Percentiles rank a stretch among this genome's conserved stretches.
phyloP scores from a whole-genome alignment of 2,888 invertebrate genomes.

The Antheraea assamensis region DNA sequence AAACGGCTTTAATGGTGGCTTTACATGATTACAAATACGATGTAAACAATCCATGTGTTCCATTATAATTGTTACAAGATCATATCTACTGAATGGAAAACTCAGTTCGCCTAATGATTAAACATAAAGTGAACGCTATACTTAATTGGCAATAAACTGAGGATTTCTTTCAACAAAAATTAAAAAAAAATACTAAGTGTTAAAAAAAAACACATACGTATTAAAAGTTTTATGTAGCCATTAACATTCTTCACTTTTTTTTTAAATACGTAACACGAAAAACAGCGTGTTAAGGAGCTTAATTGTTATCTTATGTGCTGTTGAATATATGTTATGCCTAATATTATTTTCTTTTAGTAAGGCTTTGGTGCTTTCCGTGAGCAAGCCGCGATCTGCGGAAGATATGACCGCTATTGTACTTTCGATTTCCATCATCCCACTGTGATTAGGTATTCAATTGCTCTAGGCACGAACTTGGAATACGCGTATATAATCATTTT shows the following conservation, averaged over 20 bases:
- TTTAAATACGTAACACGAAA: background rate
- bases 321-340: background rate
- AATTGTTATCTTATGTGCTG: background rate
- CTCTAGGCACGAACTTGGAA: background rate
- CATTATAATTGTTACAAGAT: background rate
- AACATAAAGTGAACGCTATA: background rate
- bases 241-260: background rate
- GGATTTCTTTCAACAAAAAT: background rate
- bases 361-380: constrained; percentile 28
- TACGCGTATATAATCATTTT: background rate
- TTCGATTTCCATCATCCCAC: constrained; percentile 56
- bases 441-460: constrained; percentile 28
- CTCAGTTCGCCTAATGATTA: too few relatives aligned
- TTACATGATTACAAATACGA: background rate
- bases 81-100: background rate
- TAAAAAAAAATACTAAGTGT: too few relatives aligned
- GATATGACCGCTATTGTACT: constrained; percentile 50
- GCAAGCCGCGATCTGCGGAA: constrained; percentile 40
- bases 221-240: background rate
- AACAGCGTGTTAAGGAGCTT: background rate
- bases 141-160: background rate
- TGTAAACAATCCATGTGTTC: background rate
- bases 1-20: background rate
- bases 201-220: background rate
- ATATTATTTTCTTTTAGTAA: constrained; percentile 23